Conservation (phyloP, 2,888 invertebrate species). For the Tipula unca region DNA sequence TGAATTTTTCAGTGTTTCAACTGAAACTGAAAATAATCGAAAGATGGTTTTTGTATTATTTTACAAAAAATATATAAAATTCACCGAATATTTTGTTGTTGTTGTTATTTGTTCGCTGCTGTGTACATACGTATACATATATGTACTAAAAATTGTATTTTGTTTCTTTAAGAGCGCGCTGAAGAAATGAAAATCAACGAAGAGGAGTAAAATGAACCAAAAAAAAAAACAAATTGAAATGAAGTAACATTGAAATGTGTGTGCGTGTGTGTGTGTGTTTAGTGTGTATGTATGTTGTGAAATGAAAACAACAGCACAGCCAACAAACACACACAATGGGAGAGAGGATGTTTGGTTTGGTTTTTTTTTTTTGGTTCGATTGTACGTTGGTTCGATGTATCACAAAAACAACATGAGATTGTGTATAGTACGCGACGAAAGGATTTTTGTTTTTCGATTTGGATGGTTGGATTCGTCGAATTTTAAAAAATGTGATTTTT, state of each 20-base stretch:
- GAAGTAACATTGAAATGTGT: not conserved
- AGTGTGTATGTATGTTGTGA: not conserved
- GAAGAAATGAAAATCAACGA: not conserved
- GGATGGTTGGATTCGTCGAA: too few relatives aligned
- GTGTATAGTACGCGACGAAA: not conserved
- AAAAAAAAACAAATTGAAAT: not conserved
- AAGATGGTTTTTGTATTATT: not conserved
- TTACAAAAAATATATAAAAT: not conserved
- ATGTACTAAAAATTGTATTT: not conserved
- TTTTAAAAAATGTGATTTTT: too few relatives aligned
- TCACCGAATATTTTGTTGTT: not conserved
- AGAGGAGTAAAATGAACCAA: conserved; percentile 8
- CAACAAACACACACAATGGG: not conserved
- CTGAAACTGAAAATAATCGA: not conserved
- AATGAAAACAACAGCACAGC: not conserved
- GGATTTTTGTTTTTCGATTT: not conserved
- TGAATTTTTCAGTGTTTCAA: not conserved
- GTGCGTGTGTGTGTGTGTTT: not conserved
- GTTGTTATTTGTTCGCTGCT: not conserved
- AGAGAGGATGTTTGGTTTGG: not conserved
- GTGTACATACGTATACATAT: not conserved
- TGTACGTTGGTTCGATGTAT: not conserved
- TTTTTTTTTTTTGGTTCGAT: not conserved
- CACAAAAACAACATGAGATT: not conserved
- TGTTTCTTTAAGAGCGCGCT: not conserved